phyloP scores from a whole-genome alignment of 2,113 vertebrate species.

The Numida meleagris region DNA sequence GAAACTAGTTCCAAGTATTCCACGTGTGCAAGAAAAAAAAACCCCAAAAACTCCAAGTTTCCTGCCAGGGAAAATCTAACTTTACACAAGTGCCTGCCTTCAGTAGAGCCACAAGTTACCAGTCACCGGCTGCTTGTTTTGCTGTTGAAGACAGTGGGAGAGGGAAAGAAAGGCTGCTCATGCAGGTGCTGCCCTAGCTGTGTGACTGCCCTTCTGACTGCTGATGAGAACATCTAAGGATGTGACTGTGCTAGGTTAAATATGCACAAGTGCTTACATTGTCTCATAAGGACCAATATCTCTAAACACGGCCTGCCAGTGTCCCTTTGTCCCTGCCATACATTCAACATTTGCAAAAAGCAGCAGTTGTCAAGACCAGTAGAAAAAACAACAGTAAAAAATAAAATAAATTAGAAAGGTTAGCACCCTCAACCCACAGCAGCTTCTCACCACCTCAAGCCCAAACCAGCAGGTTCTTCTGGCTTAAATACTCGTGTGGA shows the following conservation, averaged over 20 bases:
- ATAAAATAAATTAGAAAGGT: not conserved
- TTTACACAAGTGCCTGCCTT: not conserved
- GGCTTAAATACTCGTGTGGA: rapidly evolving
- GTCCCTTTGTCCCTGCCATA: not conserved
- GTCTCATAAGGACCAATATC: not conserved
- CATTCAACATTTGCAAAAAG: not conserved
- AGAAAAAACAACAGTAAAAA: not conserved
- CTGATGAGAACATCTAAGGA: not conserved
- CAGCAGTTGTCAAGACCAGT: not conserved
- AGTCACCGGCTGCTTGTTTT: not conserved
- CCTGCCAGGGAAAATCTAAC: not conserved
- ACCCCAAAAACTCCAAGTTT: not conserved
- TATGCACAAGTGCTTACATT: no score
- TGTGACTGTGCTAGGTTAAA: not conserved
- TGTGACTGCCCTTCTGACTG: not conserved
- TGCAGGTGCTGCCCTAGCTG: not conserved
- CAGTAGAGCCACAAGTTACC: not conserved
- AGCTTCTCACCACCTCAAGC: not conserved
- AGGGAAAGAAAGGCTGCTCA: not conserved
- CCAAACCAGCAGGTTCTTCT: not conserved
- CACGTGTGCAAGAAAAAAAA: not conserved
- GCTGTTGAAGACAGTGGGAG: not conserved
- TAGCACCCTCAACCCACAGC: rapidly evolving
- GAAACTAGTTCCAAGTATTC: not conserved
- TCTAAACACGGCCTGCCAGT: not conserved